Evolutionary conservation across 2,888 invertebrate genomes (phyloP), one percentile per base, ranked within the genome.

Genomic region (Drosophila basisetae): DNA sequence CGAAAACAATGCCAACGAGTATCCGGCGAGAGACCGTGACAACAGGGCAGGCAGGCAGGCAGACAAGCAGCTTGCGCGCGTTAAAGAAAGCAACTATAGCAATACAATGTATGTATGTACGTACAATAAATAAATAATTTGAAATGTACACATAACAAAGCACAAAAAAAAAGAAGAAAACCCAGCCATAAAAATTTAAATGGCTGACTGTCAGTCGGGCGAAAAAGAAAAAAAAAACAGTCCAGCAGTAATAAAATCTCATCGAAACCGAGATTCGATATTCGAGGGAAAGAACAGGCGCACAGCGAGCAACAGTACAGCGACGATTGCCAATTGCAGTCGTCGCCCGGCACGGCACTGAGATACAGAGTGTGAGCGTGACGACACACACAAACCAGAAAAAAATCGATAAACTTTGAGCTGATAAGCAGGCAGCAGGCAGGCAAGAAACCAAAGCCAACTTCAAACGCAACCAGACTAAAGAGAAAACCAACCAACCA

Each of bases 191-290:
- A 73, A 69, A 69, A 68, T 73, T 76, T 28, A 68, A 74, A 77
- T 68, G 78, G 49, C 64, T 59, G 55, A 70, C 56, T 78, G 69
- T 70, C 73, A 73, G 78, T 66, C 73, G 69, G 66, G 30, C 63
- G 70, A 59, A 33, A 25, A 16, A 66, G 67, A 56, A 28, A n/a
- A 39, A 28, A 28, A 49, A 30, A 56, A 56, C 67, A 50, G 54
- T 65, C 59, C 33, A 16, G 63, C 41, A 71, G 80, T 76, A 89
- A 89, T 77, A 80, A 91, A 92, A 92, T 90, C 91, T 89, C 91
- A 91, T 92, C 92, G 92, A 92, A 92, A 91, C 91, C 92, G 92
- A 92, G 92, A 92, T 92, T 92, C 92, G 92, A 92, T 92, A 92
- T 92, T 92, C 92, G 92, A 91, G 92, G 92, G 92, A 92, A 92